These are phyloP conservation scores for Peromyscus leucopus DNA, from an alignment of 2,113 vertebrate genomes.

Conservation along the genomic window DNA sequence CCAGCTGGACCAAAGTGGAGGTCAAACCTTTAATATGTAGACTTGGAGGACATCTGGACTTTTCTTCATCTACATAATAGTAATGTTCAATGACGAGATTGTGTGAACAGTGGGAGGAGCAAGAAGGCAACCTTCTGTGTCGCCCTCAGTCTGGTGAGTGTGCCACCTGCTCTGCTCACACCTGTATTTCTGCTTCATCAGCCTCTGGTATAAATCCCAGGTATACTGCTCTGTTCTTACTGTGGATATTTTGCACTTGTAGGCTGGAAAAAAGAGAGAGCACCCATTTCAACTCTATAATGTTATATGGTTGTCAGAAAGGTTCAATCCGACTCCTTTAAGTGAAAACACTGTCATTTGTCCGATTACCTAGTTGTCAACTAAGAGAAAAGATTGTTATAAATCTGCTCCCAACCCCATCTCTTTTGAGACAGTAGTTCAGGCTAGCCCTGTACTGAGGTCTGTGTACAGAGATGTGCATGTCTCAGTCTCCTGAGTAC, in stretches of 20 bases:
- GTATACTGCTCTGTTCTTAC: neutral
- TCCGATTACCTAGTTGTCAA: neutral
- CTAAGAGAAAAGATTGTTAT: neutral
- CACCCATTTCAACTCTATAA: neutral
- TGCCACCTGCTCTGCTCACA: neutral
- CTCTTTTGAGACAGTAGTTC: neutral
- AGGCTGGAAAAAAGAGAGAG: slow-evolving; percentile 3
- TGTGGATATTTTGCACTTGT: neutral
- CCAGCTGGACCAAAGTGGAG: neutral
- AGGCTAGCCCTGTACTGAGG: neutral
- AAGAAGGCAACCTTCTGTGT: neutral
- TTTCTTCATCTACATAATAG: neutral
- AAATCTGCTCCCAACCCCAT: neutral
- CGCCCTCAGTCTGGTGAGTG: neutral
- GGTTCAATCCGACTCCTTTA: neutral
- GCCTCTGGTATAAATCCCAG: neutral
- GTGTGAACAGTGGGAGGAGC: neutral
- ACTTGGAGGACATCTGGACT: neutral
- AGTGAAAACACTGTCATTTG: neutral
- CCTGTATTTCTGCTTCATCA: neutral
- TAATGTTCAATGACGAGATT: neutral
- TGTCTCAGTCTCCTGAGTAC: neutral
- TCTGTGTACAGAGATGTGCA: neutral
- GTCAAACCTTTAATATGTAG: neutral
- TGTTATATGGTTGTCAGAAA: neutral